A percentile compares a stretch with the other conserved stretches of the same genome.
phyloP scores from a whole-genome alignment of 2,797 vertebrate species.

The Epinephelus coioides region DNA sequence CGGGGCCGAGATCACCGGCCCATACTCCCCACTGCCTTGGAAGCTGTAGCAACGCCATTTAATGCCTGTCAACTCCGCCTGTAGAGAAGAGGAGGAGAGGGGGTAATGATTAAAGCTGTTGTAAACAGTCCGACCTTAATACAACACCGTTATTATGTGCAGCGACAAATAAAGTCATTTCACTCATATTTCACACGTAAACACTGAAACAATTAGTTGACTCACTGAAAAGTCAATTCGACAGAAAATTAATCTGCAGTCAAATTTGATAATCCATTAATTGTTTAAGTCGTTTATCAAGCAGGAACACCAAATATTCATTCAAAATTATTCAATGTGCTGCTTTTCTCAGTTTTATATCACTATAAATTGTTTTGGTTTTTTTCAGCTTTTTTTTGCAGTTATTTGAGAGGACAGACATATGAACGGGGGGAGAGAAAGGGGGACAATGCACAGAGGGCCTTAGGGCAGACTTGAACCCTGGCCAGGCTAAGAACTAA shows the following conservation, averaged over 20 bases:
- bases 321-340: not conserved
- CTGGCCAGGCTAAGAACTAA: no score
- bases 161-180: constrained; percentile 20
- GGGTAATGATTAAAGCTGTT: constrained; percentile 16
- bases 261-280: constrained; percentile 2
- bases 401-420: no score
- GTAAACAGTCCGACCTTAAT: constrained; percentile 17
- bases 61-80: constrained; percentile 99
- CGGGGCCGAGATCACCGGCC: constrained; percentile 97
- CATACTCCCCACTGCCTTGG: constrained; percentile 93
- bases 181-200: not conserved
- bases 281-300: constrained; percentile 1
- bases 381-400: no score
- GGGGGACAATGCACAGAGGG: no score
- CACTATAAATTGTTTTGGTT: not conserved
- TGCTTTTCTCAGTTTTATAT: not conserved
- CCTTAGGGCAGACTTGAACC: no score
- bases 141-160: constrained; percentile 15
- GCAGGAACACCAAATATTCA: not conserved
- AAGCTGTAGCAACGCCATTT: constrained; percentile 99
- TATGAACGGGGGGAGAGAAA: no score
- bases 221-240: not conserved
- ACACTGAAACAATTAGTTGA: constrained; percentile 11
- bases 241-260: constrained; percentile 4
- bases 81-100: constrained; percentile 12